Evolutionary conservation across 2,113 vertebrate species (phyloP).

Genomic region (Scophthalmus maximus): DNA sequence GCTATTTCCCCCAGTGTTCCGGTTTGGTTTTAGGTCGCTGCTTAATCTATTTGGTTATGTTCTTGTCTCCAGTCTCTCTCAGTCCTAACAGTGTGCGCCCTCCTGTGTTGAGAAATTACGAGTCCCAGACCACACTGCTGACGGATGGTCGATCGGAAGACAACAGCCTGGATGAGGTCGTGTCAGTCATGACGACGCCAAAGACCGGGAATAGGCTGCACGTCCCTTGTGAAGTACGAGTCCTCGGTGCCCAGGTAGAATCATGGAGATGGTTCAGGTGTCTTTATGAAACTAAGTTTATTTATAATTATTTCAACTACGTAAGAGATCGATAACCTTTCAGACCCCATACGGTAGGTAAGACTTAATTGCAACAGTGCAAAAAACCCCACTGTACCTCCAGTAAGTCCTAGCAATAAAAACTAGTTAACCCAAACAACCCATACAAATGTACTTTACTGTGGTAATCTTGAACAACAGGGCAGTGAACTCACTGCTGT

Average conservation of each 20-base stretch:
- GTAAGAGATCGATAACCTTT: neutral
- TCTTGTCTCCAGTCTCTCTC: constrained; percentile 22
- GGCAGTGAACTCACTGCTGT: neutral
- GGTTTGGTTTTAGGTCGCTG: too few relatives aligned
- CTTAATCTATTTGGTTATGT: neutral
- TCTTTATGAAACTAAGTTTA: neutral
- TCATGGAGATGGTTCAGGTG: neutral
- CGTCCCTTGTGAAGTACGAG: constrained; percentile 70
- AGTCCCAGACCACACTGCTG: constrained; percentile 57
- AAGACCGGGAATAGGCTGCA: constrained; percentile 67
- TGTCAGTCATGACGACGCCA: constrained; percentile 74
- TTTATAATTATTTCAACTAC: neutral
- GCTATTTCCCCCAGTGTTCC: too few relatives aligned
- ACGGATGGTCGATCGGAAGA: constrained; percentile 52
- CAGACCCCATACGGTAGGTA: too few relatives aligned
- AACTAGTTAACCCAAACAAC: neutral
- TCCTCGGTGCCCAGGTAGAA: constrained; percentile 77
- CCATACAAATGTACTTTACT: neutral
- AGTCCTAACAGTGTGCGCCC: constrained; percentile 49
- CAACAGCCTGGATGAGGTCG: constrained; percentile 75
- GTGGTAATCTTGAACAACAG: neutral
- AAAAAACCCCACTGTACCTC: too few relatives aligned
- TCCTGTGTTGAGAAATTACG: constrained; percentile 52
- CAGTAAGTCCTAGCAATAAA: too few relatives aligned
- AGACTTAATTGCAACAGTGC: too few relatives aligned